Evolutionary conservation across 2,113 vertebrate genomes (phyloP).

Genomic region (Heterotis niloticus): DNA sequence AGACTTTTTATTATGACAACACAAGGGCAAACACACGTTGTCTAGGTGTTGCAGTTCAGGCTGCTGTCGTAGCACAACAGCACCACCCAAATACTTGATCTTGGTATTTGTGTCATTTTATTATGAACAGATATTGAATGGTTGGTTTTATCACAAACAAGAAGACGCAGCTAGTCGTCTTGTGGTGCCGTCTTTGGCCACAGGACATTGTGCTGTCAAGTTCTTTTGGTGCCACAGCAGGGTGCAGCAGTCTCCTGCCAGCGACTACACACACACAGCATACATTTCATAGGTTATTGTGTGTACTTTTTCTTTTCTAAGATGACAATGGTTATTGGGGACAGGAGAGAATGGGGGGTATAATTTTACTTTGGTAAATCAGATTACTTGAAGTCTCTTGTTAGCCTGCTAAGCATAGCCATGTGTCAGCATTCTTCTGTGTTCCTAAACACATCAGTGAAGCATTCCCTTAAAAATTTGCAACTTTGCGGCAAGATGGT

Average conservation of each 20-base stretch:
- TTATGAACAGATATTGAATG: background rate
- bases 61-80: background rate
- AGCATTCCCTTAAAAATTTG: too few species aligned
- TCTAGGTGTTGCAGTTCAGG: background rate
- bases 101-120: background rate
- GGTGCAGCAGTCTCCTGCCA: background rate
- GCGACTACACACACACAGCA: background rate
- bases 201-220: background rate
- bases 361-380: background rate
- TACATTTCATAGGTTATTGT: background rate
- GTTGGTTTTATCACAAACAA: background rate
- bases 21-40: background rate
- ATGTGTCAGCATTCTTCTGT: too few species aligned
- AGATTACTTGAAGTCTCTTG: background rate
- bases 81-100: background rate
- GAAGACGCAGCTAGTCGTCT: background rate
- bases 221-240: too few species aligned
- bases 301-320: background rate
- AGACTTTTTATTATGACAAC: conserved; percentile 1
- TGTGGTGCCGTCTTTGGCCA: background rate
- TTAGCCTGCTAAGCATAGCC: too few species aligned
- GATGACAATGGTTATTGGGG: too few species aligned
- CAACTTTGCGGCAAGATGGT: too few species aligned
- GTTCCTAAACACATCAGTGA: too few species aligned
- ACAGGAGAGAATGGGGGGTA: background rate